Percentiles rank a stretch among this genome's conserved stretches.
Conservation (phyloP, 1,140 invertebrate genomes). For the Pseudoatta argentina region DNA sequence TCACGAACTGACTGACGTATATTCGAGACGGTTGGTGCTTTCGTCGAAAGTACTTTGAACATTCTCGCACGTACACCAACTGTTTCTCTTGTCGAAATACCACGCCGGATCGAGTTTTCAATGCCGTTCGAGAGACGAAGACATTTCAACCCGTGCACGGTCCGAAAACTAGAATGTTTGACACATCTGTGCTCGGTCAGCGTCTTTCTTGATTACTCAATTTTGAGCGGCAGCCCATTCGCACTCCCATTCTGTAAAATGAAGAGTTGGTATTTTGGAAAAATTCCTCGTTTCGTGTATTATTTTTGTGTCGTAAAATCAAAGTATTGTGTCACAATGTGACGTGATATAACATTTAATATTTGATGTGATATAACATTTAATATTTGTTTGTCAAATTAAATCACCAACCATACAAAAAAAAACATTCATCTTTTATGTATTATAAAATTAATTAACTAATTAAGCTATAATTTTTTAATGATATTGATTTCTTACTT, state of each 20-base stretch:
- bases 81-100: conserved; percentile 68
- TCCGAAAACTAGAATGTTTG: conserved; percentile 47
- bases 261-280: background rate
- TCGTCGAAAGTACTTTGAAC: conserved; percentile 59
- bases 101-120: conserved; percentile 51
- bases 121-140: conserved; percentile 11
- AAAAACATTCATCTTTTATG: background rate
- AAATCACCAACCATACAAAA: background rate
- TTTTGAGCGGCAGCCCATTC: conserved; percentile 21
- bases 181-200: conserved; percentile 63
- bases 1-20: conserved; percentile 65
- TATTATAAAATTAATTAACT: conserved; percentile 5
- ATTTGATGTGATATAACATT: too few relatives aligned
- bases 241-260: conserved; percentile 11
- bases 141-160: conserved; percentile 2
- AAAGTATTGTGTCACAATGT: background rate
- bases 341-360: too few relatives aligned
- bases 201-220: conserved; percentile 71
- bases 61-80: conserved; percentile 73
- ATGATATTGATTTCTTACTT: background rate
- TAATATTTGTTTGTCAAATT: background rate
- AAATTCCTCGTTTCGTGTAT: conserved; percentile 4
- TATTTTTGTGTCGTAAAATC: background rate
- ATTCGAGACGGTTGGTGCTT: conserved; percentile 52
- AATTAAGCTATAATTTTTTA: background rate